phyloP scores from a whole-genome alignment of 2,797 vertebrate genomes.

The Loris lydekkerianus region DNA sequence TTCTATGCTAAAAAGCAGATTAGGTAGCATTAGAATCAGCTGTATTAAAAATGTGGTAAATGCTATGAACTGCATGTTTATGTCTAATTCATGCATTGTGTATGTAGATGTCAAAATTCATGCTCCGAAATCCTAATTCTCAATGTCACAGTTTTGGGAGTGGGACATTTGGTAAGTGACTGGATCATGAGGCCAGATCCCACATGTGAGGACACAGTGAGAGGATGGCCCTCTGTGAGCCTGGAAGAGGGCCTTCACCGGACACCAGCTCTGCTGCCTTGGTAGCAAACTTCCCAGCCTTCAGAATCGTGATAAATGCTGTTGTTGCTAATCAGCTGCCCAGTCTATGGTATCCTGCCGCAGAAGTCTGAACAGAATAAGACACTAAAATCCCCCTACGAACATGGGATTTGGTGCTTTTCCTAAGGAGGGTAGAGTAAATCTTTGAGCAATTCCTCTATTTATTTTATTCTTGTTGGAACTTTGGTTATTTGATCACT shows the following conservation, averaged over 20 bases:
- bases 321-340: neutral
- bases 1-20: neutral
- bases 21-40: conserved; percentile 33
- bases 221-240: no score
- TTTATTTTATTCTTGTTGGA: neutral
- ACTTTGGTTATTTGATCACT: neutral
- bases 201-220: neutral
- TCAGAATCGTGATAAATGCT: neutral
- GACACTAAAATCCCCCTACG: neutral
- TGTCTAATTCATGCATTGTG: no score
- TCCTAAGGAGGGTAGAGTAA: neutral
- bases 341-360: neutral
- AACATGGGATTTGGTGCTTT: neutral
- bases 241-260: neutral
- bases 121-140: neutral
- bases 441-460: neutral
- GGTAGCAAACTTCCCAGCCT: neutral
- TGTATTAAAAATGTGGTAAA: neutral
- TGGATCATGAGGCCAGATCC: neutral
- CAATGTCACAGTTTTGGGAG: neutral
- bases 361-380: neutral
- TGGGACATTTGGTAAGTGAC: neutral
- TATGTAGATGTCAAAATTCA: neutral
- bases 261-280: neutral
- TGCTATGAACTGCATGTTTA: neutral